Base-by-base conservation (phyloP, 2,888 invertebrate species). In the Hemithea aestivaria region DNA sequence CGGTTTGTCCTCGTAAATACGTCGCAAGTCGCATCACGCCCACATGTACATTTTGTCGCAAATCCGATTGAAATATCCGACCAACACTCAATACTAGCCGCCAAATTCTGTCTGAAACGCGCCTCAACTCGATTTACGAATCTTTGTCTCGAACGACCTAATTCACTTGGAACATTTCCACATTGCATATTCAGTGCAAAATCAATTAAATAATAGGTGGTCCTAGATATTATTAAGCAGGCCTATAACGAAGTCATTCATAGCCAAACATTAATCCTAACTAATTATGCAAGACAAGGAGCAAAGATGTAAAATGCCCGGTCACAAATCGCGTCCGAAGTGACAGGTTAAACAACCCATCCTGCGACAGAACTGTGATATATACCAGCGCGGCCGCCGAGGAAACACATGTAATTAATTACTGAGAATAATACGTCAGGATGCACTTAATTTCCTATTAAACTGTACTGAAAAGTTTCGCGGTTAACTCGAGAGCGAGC, bases 311-410 rank as follows among this genome's bases (percentile, higher is more conserved):
- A 80, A 81, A 79, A 83, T 81, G 79, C 73, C 66, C 70, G 78
- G 66, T 66, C 82, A 84, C 85, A 85, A 87, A 87, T 87, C 74
- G 75, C 73, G 73, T 72, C 72, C 74, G 54, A 75, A 75, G 69
- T 81, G 85, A 85, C 85, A 82, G 77, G 65, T 75, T 77, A 77
- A 84, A 83, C 82, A 79, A 74, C 72, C 81, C 79, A 80, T 82
- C 83, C 69, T 67, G 68, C 56, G 84, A 85, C 84, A 81, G 76
- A 77, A 72, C 74, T 65, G 75, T 85, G 83, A 85, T 75, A 77
- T 83, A 84, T 73, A 71, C 63, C 55, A 62, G 60, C 63, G 66
- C 63, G 68, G 67, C 64, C 69, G 69, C 69, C 68, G 65, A 73
- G 76, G 75, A 80, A 82, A 81, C 75, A 71, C 66, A 61, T 63